Base-by-base conservation (phyloP, 2,113 vertebrate species). In the Salvator merianae region DNA sequence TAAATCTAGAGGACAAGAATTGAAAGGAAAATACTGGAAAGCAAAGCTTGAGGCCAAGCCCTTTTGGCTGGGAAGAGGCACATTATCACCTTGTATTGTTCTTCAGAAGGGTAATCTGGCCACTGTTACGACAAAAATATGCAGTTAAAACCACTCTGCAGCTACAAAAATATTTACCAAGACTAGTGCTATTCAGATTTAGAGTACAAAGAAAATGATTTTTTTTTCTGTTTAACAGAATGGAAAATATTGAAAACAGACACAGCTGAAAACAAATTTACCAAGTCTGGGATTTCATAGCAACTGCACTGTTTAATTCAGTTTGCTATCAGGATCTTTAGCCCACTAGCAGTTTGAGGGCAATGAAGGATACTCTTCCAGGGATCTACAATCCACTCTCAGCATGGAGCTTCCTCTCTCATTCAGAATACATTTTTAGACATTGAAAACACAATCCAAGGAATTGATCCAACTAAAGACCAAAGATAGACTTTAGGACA, bases 101-200 rank as follows among this genome's bases (percentile, higher is more conserved):
- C 97, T 96, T 98, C 97, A 97, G 93, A 92, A 96, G 93, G 93
- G 95, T 95, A 93, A 97, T 95, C 93, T 96, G 97, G 93, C 92
- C 93, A 94, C 97, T 98, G 97, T 97, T 30, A 94, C n/a, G 78
- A 96, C 89, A 96, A 92, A 97, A 97, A 96, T 71, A 95, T 91
- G 93, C 94, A 88, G 94, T 95, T 96, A 96, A 95, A 84, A 84
- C 69, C n/a, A 72, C 90, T 83, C 79, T 77, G 7, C 86, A 87
- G n/a, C 16, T 70, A 87, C 75, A 28, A 76, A 83, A 16, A 86
- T 77, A 32, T 14, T 88, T 84, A 30, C 89, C 43, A 53, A 77
- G 87, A 92, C 28, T 32, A 36, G 53, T 73, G 53, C 34, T 55
- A 12, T 72, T 59, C 34, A 59, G 16, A 59, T 32, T 70, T 34